phyloP scores from a whole-genome alignment of 2,888 invertebrate genomes.

The Lepidocyrtoides sp. region DNA sequence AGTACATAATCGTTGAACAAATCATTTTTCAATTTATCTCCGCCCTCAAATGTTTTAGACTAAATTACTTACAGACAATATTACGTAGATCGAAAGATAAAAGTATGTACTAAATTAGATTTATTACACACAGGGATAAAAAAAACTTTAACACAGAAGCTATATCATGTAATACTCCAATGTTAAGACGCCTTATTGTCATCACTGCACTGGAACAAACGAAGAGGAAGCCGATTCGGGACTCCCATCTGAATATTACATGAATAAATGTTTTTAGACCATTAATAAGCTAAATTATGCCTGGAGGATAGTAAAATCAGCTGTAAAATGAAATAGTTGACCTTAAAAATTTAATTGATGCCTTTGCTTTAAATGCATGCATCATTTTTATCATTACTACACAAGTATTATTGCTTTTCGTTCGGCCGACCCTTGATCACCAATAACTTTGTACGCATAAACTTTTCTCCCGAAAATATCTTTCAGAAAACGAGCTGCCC shows the following conservation, averaged over 20 bases:
- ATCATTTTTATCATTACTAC: neutral
- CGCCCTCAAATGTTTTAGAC: neutral
- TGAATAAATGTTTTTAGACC: too few relatives aligned
- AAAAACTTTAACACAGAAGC: neutral
- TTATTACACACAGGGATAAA: neutral
- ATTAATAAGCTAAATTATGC: slow-evolving; percentile 19
- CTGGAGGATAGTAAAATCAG: slow-evolving; percentile 41
- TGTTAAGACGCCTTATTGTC: neutral
- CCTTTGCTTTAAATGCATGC: neutral
- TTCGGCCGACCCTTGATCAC: neutral
- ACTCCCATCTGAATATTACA: too few relatives aligned
- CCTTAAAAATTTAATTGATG: slow-evolving; percentile 48
- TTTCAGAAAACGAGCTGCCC: too few relatives aligned
- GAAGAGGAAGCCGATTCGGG: slow-evolving; percentile 24
- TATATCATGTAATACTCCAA: neutral
- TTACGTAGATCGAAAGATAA: neutral
- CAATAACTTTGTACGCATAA: too few relatives aligned
- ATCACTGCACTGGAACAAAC: neutral
- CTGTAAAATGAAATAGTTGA: slow-evolving; percentile 35
- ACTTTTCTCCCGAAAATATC: too few relatives aligned
- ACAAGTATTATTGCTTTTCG: neutral
- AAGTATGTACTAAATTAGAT: neutral
- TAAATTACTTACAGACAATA: neutral
- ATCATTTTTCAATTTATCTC: slow-evolving; percentile 30
- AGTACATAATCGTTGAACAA: neutral